Base-by-base conservation (phyloP, 2,888 invertebrate genomes). In the Poecilus cupreus region DNA sequence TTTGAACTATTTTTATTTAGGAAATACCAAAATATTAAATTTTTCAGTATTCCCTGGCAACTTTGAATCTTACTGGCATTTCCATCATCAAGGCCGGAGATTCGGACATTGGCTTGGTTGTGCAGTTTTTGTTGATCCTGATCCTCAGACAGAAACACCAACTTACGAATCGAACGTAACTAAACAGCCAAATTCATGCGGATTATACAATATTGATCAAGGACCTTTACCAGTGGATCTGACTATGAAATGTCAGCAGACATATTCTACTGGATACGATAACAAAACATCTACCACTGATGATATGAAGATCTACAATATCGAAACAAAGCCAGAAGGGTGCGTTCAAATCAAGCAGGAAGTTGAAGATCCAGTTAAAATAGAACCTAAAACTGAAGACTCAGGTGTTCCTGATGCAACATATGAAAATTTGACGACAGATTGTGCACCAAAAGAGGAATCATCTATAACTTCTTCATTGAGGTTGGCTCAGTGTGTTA, bases 61-160 rank as follows among this genome's bases (percentile, higher is more conserved):
- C 26, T 90, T 89, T 82, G 89, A 90, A 84, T 88, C 88, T 76
- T 89, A 89, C 83, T 90, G 89, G 89, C 88, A 89, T 82, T 90
- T 90, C 83, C 87, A 88, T 82, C 88, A 89, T 82, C 85, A 86
- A 39, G 87, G 88, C 2, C 86, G 86, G n/a, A 87, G 89, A 60
- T 90, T 90, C 83, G 90, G 90, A 0, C 88, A 88, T 26, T 89
- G 89, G 88, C 82, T 90, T 10, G 88, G 88, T 13, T 89, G 88
- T 81, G 87, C 88, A 57, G 84, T 89, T 4, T 87, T 88, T 16
- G 89, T 90, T 0, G 89, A 89, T 80, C 51, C 39, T 1, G 85
- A 86, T 46, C 84, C 84, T 1, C 83, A 84, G 1, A 32, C 81
- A 0, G 46, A 43, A 18, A 24, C 74, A n/a, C 72, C 80, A 13